A percentile compares a stretch with the other conserved stretches of the same genome.
phyloP scores from a whole-genome alignment of 2,888 invertebrate species.

The Nephrocerus scutellatus region DNA sequence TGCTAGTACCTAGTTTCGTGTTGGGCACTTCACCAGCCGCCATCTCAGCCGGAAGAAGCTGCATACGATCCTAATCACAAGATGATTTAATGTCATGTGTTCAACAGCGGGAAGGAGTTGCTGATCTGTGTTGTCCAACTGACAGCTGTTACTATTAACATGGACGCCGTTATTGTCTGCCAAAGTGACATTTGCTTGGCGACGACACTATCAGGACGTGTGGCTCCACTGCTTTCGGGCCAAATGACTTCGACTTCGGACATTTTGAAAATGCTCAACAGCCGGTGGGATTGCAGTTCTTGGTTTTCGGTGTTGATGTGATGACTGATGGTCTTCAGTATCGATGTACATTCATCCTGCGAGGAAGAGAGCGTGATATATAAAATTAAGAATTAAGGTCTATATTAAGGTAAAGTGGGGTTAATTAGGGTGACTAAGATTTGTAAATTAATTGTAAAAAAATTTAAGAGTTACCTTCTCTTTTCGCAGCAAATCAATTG shows the following conservation, averaged over 20 bases:
- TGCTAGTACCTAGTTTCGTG: too few relatives aligned
- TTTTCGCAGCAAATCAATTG: constrained; percentile 59
- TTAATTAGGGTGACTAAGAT: neutral
- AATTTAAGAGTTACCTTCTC: constrained; percentile 57
- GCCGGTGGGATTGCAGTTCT: constrained; percentile 77
- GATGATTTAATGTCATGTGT: constrained; percentile 25
- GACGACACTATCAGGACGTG: constrained; percentile 14
- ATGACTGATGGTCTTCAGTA: constrained; percentile 72
- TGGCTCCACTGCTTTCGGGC: constrained; percentile 50
- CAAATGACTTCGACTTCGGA: constrained; percentile 84
- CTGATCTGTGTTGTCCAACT: too few relatives aligned
- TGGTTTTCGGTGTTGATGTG: constrained; percentile 80
- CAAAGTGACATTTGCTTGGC: too few relatives aligned
- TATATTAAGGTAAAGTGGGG: neutral
- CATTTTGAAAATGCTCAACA: constrained; percentile 86
- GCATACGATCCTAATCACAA: too few relatives aligned
- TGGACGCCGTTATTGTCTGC: constrained; percentile 8
- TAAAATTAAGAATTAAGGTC: neutral
- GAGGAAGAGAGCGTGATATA: constrained; percentile 30
- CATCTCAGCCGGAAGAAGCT: too few relatives aligned
- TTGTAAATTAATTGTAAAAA: constrained; percentile 1
- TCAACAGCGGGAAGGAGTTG: constrained; percentile 7
- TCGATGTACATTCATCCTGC: constrained; percentile 78
- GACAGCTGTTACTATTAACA: constrained; percentile 9
- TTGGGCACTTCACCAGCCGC: too few relatives aligned